Evolutionary conservation across 2,797 vertebrate genomes (phyloP).

Genomic region (Harpagifer antarcticus): DNA sequence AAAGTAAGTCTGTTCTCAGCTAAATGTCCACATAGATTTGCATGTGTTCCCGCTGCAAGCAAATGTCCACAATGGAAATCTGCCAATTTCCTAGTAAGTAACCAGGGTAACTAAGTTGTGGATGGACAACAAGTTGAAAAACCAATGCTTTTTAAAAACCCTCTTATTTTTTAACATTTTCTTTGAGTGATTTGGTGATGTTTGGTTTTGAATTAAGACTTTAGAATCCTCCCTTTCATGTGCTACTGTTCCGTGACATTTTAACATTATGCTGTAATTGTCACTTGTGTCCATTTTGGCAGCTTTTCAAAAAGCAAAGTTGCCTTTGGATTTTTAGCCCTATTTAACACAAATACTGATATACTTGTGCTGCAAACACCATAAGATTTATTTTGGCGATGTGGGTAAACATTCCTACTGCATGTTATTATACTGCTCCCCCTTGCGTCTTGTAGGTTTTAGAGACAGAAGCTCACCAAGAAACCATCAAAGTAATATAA

Average conservation of each 20-base stretch:
- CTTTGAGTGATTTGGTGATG: neutral
- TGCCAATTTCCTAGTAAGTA: constrained; percentile 39
- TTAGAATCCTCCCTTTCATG: neutral
- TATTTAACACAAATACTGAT: neutral
- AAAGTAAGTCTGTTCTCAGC: neutral
- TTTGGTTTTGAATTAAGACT: neutral
- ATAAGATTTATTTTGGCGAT: neutral
- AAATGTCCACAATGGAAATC: constrained; percentile 39
- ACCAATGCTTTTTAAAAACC: too few relatives aligned
- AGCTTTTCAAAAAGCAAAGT: neutral
- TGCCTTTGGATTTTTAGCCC: constrained; percentile 2
- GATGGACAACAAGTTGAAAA: constrained; percentile 16
- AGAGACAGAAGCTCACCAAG: constrained; percentile 28
- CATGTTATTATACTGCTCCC: constrained; percentile 1
- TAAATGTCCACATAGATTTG: constrained; percentile 20
- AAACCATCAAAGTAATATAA: constrained; percentile 40
- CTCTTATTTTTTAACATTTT: neutral
- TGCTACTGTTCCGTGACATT: neutral
- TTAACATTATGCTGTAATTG: neutral
- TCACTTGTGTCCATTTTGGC: neutral
- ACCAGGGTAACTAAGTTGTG: constrained; percentile 43
- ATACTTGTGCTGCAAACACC: neutral
- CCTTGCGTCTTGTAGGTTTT: neutral
- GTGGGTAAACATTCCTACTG: neutral
- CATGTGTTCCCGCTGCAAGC: constrained; percentile 43